These are phyloP conservation scores for Centropristis striata DNA, from an alignment of 2,113 vertebrate species.

Conservation along the genomic window DNA sequence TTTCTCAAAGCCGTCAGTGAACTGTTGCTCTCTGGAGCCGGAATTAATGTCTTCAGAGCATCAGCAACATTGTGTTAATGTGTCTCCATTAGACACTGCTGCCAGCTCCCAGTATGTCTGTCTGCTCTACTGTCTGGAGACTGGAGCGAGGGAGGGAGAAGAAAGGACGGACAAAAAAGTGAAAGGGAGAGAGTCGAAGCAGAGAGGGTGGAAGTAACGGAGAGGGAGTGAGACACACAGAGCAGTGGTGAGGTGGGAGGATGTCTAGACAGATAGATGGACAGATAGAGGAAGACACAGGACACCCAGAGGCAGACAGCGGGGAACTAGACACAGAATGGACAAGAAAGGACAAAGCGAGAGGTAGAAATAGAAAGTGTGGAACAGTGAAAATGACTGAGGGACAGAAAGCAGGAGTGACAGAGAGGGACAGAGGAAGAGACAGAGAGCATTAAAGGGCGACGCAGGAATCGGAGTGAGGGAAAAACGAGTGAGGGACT, in stretches of 20 bases:
- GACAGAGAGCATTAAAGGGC: constrained; percentile 45
- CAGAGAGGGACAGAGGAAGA: constrained; percentile 25
- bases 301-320: constrained; percentile 44
- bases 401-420: constrained; percentile 28
- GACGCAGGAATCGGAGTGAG: constrained; percentile 24
- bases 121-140: constrained; percentile 37
- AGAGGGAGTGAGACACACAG: not conserved
- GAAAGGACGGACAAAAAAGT: constrained; percentile 34
- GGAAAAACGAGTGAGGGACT: constrained; percentile 55
- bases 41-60: constrained; percentile 50
- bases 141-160: constrained; percentile 8
- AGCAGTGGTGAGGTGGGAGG: constrained; percentile 35
- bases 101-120: constrained; percentile 53
- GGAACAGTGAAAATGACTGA: constrained; percentile 18
- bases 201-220: constrained; percentile 15
- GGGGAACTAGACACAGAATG: constrained; percentile 30
- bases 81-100: constrained; percentile 60
- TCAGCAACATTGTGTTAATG: constrained; percentile 53
- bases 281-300: constrained; percentile 47
- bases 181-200: constrained; percentile 1
- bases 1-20: constrained; percentile 39
- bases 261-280: constrained; percentile 52
- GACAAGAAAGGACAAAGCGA: constrained; percentile 48
- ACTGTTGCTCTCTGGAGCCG: constrained; percentile 38
- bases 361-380: constrained; percentile 22